Evolutionary conservation across 1,140 invertebrate species (phyloP).

Genomic region (Drosophila tristis): DNA sequence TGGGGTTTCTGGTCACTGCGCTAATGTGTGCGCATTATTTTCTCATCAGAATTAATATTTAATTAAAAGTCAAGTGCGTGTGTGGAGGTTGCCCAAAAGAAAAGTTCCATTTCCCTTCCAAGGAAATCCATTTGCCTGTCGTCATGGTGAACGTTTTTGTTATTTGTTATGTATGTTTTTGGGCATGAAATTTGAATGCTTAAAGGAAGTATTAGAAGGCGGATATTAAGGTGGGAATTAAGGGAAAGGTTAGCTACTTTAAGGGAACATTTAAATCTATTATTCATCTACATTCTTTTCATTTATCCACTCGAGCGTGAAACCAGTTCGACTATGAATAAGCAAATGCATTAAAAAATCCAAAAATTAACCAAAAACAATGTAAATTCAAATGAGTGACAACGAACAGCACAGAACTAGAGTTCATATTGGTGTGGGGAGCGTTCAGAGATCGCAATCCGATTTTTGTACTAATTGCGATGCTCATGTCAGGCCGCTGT

Average conservation of each 20-base stretch:
- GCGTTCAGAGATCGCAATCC: constrained; percentile 30
- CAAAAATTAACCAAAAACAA: constrained; percentile 40
- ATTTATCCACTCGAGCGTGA: neutral
- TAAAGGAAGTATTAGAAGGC: neutral
- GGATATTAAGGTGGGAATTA: neutral
- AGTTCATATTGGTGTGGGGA: constrained; percentile 31
- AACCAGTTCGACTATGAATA: constrained; percentile 11
- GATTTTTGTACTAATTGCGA: constrained; percentile 65
- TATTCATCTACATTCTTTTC: too few species aligned
- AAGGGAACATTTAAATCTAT: neutral
- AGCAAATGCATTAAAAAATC: constrained; percentile 21
- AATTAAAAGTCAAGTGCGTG: constrained; percentile 66
- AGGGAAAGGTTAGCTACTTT: too few species aligned
- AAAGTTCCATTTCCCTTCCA: constrained; percentile 18
- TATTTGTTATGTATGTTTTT: neutral
- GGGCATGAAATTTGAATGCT: neutral
- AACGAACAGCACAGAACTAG: constrained; percentile 10
- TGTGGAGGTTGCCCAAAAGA: constrained; percentile 8
- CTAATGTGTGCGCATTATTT: constrained; percentile 71
- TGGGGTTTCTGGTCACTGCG: neutral
- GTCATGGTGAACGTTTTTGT: constrained; percentile 18
- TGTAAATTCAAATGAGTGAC: constrained; percentile 45
- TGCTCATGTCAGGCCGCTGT: constrained; percentile 48
- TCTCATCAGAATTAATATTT: constrained; percentile 79
- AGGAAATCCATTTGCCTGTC: constrained; percentile 2